Base-by-base conservation (phyloP, 2,797 vertebrate genomes). In the Rhynchotus rufescens region DNA sequence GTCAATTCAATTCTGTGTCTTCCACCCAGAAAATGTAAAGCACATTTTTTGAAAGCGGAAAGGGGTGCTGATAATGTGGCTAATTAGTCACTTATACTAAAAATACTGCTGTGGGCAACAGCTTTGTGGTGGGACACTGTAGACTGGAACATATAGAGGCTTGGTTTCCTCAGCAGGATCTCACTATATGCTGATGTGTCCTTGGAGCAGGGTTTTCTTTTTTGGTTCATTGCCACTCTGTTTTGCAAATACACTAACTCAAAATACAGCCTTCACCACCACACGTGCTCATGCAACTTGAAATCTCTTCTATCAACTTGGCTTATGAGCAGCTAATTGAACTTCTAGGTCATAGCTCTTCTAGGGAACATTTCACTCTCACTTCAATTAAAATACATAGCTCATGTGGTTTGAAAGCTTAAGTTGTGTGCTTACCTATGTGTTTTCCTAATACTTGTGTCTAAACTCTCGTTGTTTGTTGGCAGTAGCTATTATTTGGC, bases 81-180 rank as follows among this genome's bases (percentile, higher is more conserved):
- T 94, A 96, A 96, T 94, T 94, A 94, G 75, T 92, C 93, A 61
- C 59, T 95, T 90, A 66, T 94, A 80, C 95, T 92, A 65, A 88
- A 91, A 93, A 80, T 30, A 66, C 28, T 56, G 69, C 92, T 89
- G 68, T 45, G 80, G 91, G 92, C 90, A 83, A 86, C 15, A 62
- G 74, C 89, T 94, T 89, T 94, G 88, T 94, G 84, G 88, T 83
- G 94, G 93, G 85, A 93, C 84, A 34, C 71, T 76, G 80, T 62
- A 62, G 78, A 45, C 72, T 92, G 84, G 72, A 69, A 78, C 59
- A 56, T 74, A 57, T 89, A 75, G 69, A 72, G 68, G 54, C 65
- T 91, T 80, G 78, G 89, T 91, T 83, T 95, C 83, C 88, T 92
- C 94, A 80, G 68, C 86, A 84, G 86, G 81, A 86, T 94, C 76